Evolutionary conservation across 2,888 invertebrate species (phyloP), one percentile per base, ranked within the genome.

Genomic region (Scaeva pyrastri): DNA sequence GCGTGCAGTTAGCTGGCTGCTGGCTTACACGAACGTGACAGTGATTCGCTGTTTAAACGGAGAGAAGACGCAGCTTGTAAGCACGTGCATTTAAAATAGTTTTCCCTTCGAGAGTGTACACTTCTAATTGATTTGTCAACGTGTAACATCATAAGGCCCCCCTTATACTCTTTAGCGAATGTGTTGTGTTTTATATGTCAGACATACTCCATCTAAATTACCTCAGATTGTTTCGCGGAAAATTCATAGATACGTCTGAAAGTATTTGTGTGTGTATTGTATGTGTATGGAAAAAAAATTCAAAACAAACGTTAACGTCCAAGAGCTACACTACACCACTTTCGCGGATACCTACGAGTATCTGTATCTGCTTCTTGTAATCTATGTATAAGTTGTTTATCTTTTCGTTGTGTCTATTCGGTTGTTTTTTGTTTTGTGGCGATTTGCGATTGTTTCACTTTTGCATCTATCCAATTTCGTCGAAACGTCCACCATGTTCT

Each of bases 91-190:
- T 81, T 81, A 73, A 81, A 85, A 85, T 77, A 77, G 86, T 82
- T 86, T 86, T 86, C 86, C 86, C 86, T 86, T 86, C 74, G 70
- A 81, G 68, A 70, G 81, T 77, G 80, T 68, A 72, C 81, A 81
- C 81, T 86, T 86, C 86, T 86, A 82, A 86, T 86, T 86, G 86
- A 86, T 86, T 82, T 74, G 86, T 86, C 82, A 86, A 74, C 74
- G 70, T 81, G 85, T 85, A 85, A 80, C 48, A 76, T 66, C 55
- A 66, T 72, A 45, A 76, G 68, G 75, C 19, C 81, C 68, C 72
- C 56, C 68, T 68, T 52, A 48, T 60, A 39, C 72, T 43, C 21
- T 41, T 26, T 45, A 41, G 26, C 36, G 10, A 68, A 68, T 50
- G 50, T 50, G 21, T 50, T 39, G 39, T 43, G 71, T 80, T 85